Evolutionary conservation across 2,888 invertebrate genomes (phyloP).

Genomic region (Maniola hyperantus): DNA sequence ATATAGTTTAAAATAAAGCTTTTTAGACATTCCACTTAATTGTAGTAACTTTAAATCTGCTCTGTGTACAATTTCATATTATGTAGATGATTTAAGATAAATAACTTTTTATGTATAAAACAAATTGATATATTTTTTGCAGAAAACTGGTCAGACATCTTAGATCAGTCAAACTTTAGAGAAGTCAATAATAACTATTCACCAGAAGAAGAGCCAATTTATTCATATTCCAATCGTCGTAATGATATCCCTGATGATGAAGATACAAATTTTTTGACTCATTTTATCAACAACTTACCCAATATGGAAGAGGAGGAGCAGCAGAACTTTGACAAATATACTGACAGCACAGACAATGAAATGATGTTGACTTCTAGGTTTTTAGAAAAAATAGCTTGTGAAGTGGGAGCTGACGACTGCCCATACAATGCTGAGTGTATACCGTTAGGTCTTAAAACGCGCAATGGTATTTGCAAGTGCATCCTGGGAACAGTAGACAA

Average conservation of each 20-base stretch:
- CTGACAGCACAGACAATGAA: constrained; percentile 67
- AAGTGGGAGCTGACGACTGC: constrained; percentile 84
- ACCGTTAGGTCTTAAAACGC: constrained; percentile 74
- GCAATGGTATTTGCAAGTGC: constrained; percentile 89
- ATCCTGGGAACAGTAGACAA: constrained; percentile 82
- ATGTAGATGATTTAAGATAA: background rate
- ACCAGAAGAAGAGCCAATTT: constrained; percentile 70
- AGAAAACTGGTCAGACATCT: constrained; percentile 79
- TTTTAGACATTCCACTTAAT: too few relatives aligned
- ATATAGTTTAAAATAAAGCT: too few relatives aligned
- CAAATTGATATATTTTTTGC: constrained; percentile 30
- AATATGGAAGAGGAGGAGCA: constrained; percentile 66
- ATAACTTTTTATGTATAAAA: background rate
- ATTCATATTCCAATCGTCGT: constrained; percentile 61
- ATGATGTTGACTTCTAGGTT: constrained; percentile 77
- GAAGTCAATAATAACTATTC: constrained; percentile 70
- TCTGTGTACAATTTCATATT: background rate
- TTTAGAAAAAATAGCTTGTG: constrained; percentile 82
- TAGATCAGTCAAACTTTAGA: constrained; percentile 72
- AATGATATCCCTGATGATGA: constrained; percentile 67
- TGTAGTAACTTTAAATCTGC: background rate
- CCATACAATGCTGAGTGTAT: constrained; percentile 88
- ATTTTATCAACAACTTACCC: constrained; percentile 70
- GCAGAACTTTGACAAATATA: constrained; percentile 64
- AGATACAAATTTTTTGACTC: constrained; percentile 64